Base-by-base conservation (phyloP, 2,113 vertebrate genomes). In the Paratilapia polleni region DNA sequence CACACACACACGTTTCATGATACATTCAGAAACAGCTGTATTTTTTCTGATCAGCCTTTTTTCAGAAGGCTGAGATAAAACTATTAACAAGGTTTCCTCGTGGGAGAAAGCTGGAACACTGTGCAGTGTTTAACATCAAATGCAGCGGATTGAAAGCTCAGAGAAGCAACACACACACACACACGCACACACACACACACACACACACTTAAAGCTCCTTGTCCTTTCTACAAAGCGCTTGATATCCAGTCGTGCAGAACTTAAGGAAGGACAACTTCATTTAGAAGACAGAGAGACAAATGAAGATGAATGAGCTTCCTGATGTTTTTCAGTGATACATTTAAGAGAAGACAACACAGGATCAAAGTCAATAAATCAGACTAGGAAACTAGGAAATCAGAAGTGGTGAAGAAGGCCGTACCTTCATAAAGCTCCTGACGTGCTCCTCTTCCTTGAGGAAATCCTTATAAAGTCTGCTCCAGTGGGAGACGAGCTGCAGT, bases 401-500 rank as follows among this genome's bases (percentile, higher is more conserved):
- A 66, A 12, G 11, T 5, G 28, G 8, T 41, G 11, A 74, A 13
- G 28, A 63, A 62, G 28, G 26, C 10, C 19, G 10, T 95, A 99
- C 98, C 98, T 99, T 99, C 94, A 99, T 97, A 92, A 99, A 99
- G 78, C 97, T 95, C 91, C 99, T 98, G 86, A 98, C 96, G 61
- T 98, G 97, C 52, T 99, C 98, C 89, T 99, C 98, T 88, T 99
- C 98, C 0, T 97, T 97, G 47, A 98, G 95, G 96, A 98, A 98
- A 94, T 99, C 97, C 92, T 97, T 99, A 94, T 99, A 98, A 19
- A 99, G 97, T 28, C 96, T 91, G 88, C 97, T 98, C 98, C 98
- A 99, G 86, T 99, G 98, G 57, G 98, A 98, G 57, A 99, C 98
- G 79, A 99, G 96, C 93, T 98, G 97, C 86, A 99, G 95, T 38